Percentiles rank a stretch among this genome's conserved stretches.
Evolutionary conservation across 2,797 vertebrate genomes (phyloP).

Genomic region (Sebastes kiyomatsui): DNA sequence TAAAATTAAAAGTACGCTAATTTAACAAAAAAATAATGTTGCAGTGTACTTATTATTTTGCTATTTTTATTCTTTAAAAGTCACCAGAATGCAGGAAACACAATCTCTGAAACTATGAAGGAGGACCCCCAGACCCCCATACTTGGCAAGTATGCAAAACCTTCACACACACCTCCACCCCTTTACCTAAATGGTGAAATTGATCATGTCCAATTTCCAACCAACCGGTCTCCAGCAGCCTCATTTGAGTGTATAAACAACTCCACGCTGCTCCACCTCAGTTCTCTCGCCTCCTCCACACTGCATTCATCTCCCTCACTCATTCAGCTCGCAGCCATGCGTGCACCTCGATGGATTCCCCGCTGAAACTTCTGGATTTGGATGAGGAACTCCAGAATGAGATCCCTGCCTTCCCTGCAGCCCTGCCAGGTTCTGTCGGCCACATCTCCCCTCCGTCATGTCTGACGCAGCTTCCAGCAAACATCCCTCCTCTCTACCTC

Average conservation of each 20-base stretch:
- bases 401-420: conserved; percentile 49
- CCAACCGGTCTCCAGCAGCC: conserved; percentile 64
- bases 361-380: conserved; percentile 57
- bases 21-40: too few species aligned
- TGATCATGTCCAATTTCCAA: conserved; percentile 72
- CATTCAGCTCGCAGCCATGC: conserved; percentile 65
- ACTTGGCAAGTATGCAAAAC: background rate
- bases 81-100: too few species aligned
- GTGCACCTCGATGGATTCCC: conserved; percentile 53
- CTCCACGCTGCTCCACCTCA: conserved; percentile 69
- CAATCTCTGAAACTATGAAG: too few species aligned
- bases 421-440: conserved; percentile 19
- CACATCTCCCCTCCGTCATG: conserved; percentile 24
- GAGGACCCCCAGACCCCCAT: too few species aligned
- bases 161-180: conserved; percentile 24
- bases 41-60: too few species aligned
- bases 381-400: conserved; percentile 69
- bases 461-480: conserved; percentile 20
- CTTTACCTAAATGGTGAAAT: conserved; percentile 63
- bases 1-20: too few species aligned
- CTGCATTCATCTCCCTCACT: conserved; percentile 62
- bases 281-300: conserved; percentile 60
- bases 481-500: background rate
- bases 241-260: conserved; percentile 76
- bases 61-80: too few species aligned